Evolutionary conservation across 1,140 invertebrate genomes (phyloP), one percentile per base, ranked within the genome.

Genomic region (Frieseomelitta varia): DNA sequence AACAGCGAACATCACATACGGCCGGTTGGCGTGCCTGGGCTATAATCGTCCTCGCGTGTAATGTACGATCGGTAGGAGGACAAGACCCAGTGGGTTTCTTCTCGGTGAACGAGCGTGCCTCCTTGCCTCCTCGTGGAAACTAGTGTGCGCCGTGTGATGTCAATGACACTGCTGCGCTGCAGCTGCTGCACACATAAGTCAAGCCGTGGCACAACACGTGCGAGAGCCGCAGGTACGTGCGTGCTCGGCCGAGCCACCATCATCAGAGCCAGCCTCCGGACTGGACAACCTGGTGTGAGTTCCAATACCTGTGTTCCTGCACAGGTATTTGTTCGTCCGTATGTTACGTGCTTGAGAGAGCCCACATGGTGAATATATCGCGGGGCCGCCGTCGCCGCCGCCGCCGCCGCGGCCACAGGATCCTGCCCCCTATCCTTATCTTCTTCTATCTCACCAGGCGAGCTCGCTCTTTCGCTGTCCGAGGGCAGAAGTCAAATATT

Each of bases 401-500:
- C n/a, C n/a, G n/a, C n/a, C n/a, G n/a, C n/a, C 24, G 24, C 30
- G 34, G 19, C 39, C 68, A 21, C 78, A 84, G 73, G 65, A 80
- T 30, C 51, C 77, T 68, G 47, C 61, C 47, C 47, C 30, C 63
- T 79, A 65, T 77, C 56, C 15, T 39, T 77, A 65, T 39, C 74
- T 65, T 24, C 21, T 12, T 77, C 34, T 19, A 47, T 30, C 55
- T 65, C 24, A 0, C 47, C 21, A 8, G 14, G 15, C 8, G 17
- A 30, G 39, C 74, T 39, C 34, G 14, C 34, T 58, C 51, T 58
- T 67, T 82, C 65, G 30, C 34, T 51, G 71, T 61, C 86, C 87
- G 88, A 89, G 93, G 91, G 92, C 92, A 93, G 81, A 93, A 93
- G 92, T 93, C 93, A 93, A 93, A 93, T 93, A 93, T 93, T 93